Base-by-base conservation (phyloP, 2,113 vertebrate genomes). In the Muntiacus muntjak region DNA sequence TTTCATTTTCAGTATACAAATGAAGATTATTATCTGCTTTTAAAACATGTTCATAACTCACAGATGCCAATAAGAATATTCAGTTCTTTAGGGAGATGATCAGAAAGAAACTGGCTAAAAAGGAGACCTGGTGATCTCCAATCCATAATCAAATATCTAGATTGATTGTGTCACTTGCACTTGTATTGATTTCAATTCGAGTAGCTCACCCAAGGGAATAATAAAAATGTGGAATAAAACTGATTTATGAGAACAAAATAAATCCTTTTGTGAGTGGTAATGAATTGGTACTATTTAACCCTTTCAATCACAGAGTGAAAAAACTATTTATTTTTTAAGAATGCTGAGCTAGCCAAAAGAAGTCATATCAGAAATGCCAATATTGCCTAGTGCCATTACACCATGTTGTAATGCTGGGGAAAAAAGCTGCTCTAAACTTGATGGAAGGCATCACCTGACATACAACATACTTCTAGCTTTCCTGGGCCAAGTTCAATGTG, bases 141-240 rank as follows among this genome's bases (percentile, higher is more conserved):
- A 99, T 99, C 99, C 97, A 99, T 99, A 99, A 99, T 99, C 99
- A 99, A 99, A 99, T 99, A 99, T 98, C 98, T 98, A 99, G 99
- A 99, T 98, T 99, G 99, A 99, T 99, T 99, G 98, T 98, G 98
- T 99, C 99, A 99, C 99, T 99, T 99, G 98, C 98, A 99, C 98
- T 98, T 97, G 92, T 98, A 99, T 99, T 99, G 99, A 99, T 99
- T 99, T 99, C 98, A 99, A 99, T 98, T 99, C 98, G 99, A 98
- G 97, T 98, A 98, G 98, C 97, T 98, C 98, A 99, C 98, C 98
- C 97, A 98, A 99, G 98, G 97, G 98, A 98, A 98, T 98, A 98
- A 99, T 99, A 99, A 99, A 99, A 99, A 99, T 98, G 97, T 98
- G 98, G 97, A 98, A 98, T 99, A 99, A 99, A 99, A 98, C 98